Base-by-base conservation (phyloP, 2,888 invertebrate species). In the Dione vanillae region DNA sequence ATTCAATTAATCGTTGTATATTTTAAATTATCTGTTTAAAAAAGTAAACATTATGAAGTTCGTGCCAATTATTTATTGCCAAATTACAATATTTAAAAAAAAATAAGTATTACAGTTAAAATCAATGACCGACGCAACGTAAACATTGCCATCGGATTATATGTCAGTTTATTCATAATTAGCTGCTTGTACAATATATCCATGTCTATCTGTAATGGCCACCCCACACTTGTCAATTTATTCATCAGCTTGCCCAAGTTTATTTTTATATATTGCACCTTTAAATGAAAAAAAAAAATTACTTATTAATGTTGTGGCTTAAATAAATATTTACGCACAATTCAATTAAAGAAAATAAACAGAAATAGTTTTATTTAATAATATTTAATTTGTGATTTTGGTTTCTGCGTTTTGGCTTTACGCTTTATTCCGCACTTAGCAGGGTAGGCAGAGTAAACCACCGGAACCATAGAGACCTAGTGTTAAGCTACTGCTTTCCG, bases 181-280 rank as follows among this genome's bases (percentile, higher is more conserved):
- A 70, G 51, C 49, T 70, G 70, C 1, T 70, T 70, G 59, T 20
- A 59, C 70, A 70, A 65, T 35, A 70, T 43, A 6, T 70, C 70
- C 43, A 70, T 37, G 14, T 70, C 51, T 6, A 35, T 5, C 9
- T 51, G 16, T 2, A 65, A 43, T n/a, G 19, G 51, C 12, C 59
- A 8, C 14, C 70, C 70, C 43, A 65, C 45, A 37, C 27, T 41
- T 41, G 70, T 65, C 35, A 40, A 8, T 14, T 58, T 40, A 40
- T 41, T 14, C 1, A 41, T 41, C 12, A 58, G 16, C 12, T 19
- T 19, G 1, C 7, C 12, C 40, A 58, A 11, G 6, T 41, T 41
- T 41, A 58, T 19, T 12, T 58, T 58, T 58, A 58, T 58, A 12
- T 58, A 40, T 41, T 40, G 19, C 12, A 58, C 58, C 58, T 58